These are phyloP conservation scores for Microtus montanus DNA, from an alignment of 2,113 vertebrate genomes.

Conservation along the genomic window DNA sequence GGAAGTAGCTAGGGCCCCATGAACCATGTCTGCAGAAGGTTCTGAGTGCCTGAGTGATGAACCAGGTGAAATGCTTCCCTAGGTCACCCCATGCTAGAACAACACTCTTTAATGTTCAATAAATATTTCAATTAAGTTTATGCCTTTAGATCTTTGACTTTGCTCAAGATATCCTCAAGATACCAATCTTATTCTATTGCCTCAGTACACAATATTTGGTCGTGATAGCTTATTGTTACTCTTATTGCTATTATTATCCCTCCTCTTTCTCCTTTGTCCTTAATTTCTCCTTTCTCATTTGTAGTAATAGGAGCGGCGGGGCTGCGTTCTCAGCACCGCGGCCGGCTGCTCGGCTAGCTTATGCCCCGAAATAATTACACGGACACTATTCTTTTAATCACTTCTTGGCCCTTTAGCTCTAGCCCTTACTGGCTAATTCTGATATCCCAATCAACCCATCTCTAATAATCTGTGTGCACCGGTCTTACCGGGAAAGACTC, in stretches of 20 bases:
- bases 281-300: not conserved
- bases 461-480: too few species aligned
- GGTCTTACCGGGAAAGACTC: too few species aligned
- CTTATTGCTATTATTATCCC: not conserved
- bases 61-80: not conserved
- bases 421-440: too few species aligned
- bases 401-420: too few species aligned
- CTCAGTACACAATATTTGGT: not conserved
- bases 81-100: not conserved
- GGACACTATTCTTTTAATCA: too few species aligned
- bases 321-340: too few species aligned
- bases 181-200: not conserved
- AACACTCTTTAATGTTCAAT: not conserved
- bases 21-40: not conserved
- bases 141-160: not conserved
- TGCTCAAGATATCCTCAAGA: not conserved
- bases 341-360: too few species aligned
- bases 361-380: too few species aligned
- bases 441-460: too few species aligned
- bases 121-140: not conserved
- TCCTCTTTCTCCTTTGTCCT: not conserved
- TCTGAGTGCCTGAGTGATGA: too few species aligned
- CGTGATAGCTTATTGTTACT: not conserved
- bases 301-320: too few species aligned
- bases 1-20: not conserved